Evolutionary conservation across 2,113 vertebrate genomes (phyloP), one percentile per base, ranked within the genome.

Genomic region (Corydoras maculifer): DNA sequence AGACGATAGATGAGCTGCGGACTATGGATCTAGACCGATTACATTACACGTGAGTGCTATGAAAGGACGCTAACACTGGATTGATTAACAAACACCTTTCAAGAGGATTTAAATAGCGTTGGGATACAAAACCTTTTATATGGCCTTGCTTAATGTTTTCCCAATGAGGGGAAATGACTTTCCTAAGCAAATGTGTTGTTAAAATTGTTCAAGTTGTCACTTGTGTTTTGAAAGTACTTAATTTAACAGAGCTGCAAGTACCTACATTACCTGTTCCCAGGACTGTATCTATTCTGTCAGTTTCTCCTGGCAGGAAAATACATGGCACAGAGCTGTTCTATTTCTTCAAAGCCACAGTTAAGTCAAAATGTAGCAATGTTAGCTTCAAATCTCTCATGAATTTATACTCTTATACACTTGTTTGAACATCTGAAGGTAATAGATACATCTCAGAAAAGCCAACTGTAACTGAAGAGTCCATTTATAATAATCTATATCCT

Each of bases 401-500:
- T 62, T 62, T 73, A 15, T 13, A 62, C 35, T 14, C 10, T 64
- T n/a, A n/a, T n/a, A 64, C 72, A 78, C 66, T 48, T 59, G 64
- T 78, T 78, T 69, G 57, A 3, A 48, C 63, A 54, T 35, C 48
- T 67, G 63, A 35, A 57, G 65, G 65, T 74, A 58, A 74, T 74
- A 30, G 65, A 74, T 74, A 49, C 25, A 74, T 65, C 65, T 2
- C 12, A 62, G 50, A 30, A 58, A 14, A 74, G 62, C 15, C 50
- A 5, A 54, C 53, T 71, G 61, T 25, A 58, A 55, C 49, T 58
- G 35, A 25, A 57, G 62, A 61, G 57, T 59, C 61, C 65, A 72
- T 78, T 70, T 75, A 75, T 78, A 78, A 75, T 66, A 63, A 65
- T 78, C 61, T 72, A 67, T 51, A 78, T 72, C 71, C 58, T 30